These are phyloP conservation scores for Cecropterus lyciades DNA, from an alignment of 1,140 invertebrate species.

Conservation along the genomic window DNA sequence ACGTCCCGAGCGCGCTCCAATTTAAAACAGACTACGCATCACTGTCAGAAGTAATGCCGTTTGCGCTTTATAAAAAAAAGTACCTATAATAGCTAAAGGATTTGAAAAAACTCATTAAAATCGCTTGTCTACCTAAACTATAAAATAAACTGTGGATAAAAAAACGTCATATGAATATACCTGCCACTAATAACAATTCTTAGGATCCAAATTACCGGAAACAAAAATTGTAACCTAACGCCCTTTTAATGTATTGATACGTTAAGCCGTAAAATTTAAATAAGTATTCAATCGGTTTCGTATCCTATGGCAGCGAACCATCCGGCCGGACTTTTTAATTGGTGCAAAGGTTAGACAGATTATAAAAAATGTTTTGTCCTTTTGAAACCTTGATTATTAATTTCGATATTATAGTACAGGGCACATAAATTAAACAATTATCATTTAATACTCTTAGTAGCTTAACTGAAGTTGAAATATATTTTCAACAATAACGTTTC, in stretches of 20 bases:
- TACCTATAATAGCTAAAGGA: conserved; percentile 37
- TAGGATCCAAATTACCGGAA: conserved; percentile 64
- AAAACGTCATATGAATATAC: conserved; percentile 44
- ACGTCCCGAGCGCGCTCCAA: conserved; percentile 72
- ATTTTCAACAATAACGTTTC: too few species aligned
- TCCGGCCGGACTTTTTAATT: conserved; percentile 74
- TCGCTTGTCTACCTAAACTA: conserved; percentile 44
- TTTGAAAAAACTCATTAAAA: conserved; percentile 42
- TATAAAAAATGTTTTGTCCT: conserved; percentile 54
- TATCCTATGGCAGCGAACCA: conserved; percentile 59
- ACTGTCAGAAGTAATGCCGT: conserved; percentile 44
- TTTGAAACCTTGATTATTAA: conserved; percentile 33
- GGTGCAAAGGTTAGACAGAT: conserved; percentile 70
- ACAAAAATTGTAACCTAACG: conserved; percentile 61
- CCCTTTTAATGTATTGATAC: conserved; percentile 38
- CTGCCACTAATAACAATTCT: conserved; percentile 54
- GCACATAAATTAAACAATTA: background rate
- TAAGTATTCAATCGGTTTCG: conserved; percentile 69
- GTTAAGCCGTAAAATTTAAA: conserved; percentile 67
- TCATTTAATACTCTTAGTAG: too few species aligned
- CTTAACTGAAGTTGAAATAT: too few species aligned
- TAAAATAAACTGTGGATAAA: conserved; percentile 11
- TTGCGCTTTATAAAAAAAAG: conserved; percentile 42
- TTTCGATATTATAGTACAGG: conserved; percentile 33
- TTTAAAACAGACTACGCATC: conserved; percentile 70